Evolutionary conservation across 2,797 vertebrate genomes (phyloP), one percentile per base, ranked within the genome.

Genomic region (Ammospiza maritima): DNA sequence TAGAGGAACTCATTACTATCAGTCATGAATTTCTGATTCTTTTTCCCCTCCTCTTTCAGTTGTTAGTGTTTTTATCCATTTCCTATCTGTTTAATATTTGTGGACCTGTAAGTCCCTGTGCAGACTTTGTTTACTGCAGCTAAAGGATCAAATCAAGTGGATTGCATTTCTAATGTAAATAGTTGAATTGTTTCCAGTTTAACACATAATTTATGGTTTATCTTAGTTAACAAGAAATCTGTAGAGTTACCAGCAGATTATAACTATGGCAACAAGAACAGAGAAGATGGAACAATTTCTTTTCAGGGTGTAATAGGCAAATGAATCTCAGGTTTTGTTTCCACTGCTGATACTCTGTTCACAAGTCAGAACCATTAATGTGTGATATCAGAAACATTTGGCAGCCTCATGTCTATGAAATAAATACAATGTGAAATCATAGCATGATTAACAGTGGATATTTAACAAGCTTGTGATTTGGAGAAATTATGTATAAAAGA

Each of bases 111-210:
- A 91, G 58, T 64, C 76, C 54, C 27, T 78, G 4, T 74, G 45
- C 45, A 88, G 77, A 30, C 32, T 61, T 78, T 9, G 71, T 87
- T 34, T 73, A 48, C 36, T 80, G 51, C 27, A 93, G 30, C 70
- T 72, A 23, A 76, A 80, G 72, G 66, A 70, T 87, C 60, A 87
- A 42, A 78, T 78, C 45, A 82, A 66, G 34, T 72, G 38, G 53
- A 78, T 91, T 89, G 72, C 58, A 47, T 90, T 88, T 88, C 20
- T 47, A 69, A 58, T 88, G 51, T 69, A 89, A 86, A 75, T 92
- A 86, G 45, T 50, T 94, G 32, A 72, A 90, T 20, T 72, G 19
- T 66, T 89, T 87, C 80, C 40, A 65, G 25, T 88, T 69, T 75
- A 86, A 75, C 13, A 19, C 9, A 29, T 72, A 75, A 75, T 53